Percentiles rank a stretch among this genome's conserved stretches.
phyloP scores from a whole-genome alignment of 1,140 invertebrate species.

The Holotrichia oblita region DNA sequence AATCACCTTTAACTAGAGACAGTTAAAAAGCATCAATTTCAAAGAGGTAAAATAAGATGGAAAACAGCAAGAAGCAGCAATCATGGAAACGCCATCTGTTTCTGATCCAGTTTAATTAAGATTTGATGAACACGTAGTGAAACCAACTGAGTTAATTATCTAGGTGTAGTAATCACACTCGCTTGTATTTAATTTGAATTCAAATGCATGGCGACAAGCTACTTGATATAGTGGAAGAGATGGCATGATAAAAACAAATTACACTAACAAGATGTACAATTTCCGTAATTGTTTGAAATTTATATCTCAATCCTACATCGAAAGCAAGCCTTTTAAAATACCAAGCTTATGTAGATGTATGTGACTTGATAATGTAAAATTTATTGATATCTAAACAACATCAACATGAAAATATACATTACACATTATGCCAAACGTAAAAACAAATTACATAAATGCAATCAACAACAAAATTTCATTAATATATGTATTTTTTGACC shows the following conservation, averaged over 20 bases:
- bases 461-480: too few species aligned
- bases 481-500: too few species aligned
- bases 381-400: too few species aligned
- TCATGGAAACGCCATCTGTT: slow-evolving; percentile 7
- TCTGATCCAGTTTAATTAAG: slow-evolving; percentile 24
- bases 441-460: too few species aligned
- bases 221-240: slow-evolving; percentile 28
- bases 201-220: slow-evolving; percentile 19
- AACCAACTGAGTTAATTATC: slow-evolving; percentile 13
- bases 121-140: slow-evolving; percentile 24
- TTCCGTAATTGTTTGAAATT: slow-evolving; percentile 31
- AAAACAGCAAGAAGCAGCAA: not conserved
- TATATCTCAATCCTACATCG: slow-evolving; percentile 16
- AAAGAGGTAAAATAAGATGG: not conserved
- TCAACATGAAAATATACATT: too few species aligned
- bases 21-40: too few species aligned
- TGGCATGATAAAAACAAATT: slow-evolving; percentile 30
- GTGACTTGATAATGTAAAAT: too few species aligned
- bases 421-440: too few species aligned
- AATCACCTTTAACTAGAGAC: too few species aligned
- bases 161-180: slow-evolving; percentile 31
- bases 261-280: slow-evolving; percentile 32
- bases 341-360: too few species aligned
- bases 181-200: slow-evolving; percentile 22
- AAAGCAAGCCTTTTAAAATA: not conserved